A percentile compares a stretch with the other conserved stretches of the same genome.
These are phyloP conservation scores for Chrysolina oricalcia DNA, from an alignment of 2,888 invertebrate species.

Conservation along the genomic window DNA sequence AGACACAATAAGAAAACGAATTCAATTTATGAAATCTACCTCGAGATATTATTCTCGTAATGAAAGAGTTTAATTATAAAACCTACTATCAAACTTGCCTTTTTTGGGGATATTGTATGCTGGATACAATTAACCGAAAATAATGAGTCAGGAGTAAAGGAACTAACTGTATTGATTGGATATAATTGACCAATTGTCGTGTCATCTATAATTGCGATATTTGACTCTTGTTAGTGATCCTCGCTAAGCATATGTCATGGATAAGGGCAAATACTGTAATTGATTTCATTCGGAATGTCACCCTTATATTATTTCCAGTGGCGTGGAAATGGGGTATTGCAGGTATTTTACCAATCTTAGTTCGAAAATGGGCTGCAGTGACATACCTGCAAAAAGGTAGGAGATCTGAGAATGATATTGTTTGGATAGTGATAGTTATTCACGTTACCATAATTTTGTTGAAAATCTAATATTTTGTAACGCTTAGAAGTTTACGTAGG, in stretches of 20 bases:
- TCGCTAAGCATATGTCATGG: constrained; percentile 54
- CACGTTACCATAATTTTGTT: no score
- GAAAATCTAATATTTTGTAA: no score
- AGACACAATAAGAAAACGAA: not conserved
- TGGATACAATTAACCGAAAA: constrained; percentile 31
- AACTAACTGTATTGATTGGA: constrained; percentile 52
- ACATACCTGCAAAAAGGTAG: no score
- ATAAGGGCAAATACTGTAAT: constrained; percentile 57
- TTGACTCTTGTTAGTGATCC: constrained; percentile 51
- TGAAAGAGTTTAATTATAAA: constrained; percentile 10
- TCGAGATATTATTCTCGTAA: not conserved
- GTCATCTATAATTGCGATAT: constrained; percentile 57
- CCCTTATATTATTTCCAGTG: constrained; percentile 46
- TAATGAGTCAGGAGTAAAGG: constrained; percentile 50
- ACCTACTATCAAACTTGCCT: constrained; percentile 24
- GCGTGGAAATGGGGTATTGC: not conserved
- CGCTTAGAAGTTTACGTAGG: no score
- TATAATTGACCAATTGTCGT: constrained; percentile 59
- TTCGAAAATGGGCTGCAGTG: no score
- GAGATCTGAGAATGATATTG: no score
- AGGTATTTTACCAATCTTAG: not conserved
- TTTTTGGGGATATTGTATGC: constrained; percentile 20
- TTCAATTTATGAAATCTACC: not conserved
- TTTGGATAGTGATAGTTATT: no score
- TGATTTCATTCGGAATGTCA: constrained; percentile 49